Evolutionary conservation across 2,113 vertebrate genomes (phyloP), one percentile per base, ranked within the genome.

Genomic region (Pelodiscus sinensis): DNA sequence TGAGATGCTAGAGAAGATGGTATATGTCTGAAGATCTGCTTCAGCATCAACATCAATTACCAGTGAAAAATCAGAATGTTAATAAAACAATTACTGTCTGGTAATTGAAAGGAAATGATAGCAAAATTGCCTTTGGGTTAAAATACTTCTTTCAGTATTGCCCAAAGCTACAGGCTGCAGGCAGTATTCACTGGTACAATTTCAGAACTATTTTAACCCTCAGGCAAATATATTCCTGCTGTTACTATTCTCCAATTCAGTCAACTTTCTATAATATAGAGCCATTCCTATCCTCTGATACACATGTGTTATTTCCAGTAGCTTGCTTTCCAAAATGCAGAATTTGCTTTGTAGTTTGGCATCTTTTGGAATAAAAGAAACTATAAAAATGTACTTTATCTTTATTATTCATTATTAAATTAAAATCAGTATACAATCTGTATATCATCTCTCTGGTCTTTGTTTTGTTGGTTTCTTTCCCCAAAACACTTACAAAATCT

Each of bases 51-150:
- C 77, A 82, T 44, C 87, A 95, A 1, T 62, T 93, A 10, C 56
- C 57, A 90, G 60, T 58, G 31, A 93, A 94, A 85, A 93, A 87
- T 51, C 18, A 92, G 81, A 83, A 0, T n/a, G 0, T 73, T 94
- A 89, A 94, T 95, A 92, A 92, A 96, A 87, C n/a, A 91, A 94
- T 91, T 95, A 87, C 12, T 60, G 54, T 71, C 81, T 92, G 56
- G 15, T 93, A 81, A 24, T 82, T 88, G 82, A 90, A 94, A 93
- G 56, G 89, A 55, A 22, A 79, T 86, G 87, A 87, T 52, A 92
- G 79, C 51, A 2, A 57, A 87, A 90, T 51, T 51, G 35, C 6
- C 22, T 87, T 94, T 90, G 84, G 38, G 50, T 89, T 88, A 81
- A 8, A 51, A 71, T 92, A 88, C 93, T 85, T 92, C 51, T 4